These are phyloP conservation scores for Brachyhypopomus gauderio DNA, from an alignment of 2,113 vertebrate genomes.

Conservation along the genomic window DNA sequence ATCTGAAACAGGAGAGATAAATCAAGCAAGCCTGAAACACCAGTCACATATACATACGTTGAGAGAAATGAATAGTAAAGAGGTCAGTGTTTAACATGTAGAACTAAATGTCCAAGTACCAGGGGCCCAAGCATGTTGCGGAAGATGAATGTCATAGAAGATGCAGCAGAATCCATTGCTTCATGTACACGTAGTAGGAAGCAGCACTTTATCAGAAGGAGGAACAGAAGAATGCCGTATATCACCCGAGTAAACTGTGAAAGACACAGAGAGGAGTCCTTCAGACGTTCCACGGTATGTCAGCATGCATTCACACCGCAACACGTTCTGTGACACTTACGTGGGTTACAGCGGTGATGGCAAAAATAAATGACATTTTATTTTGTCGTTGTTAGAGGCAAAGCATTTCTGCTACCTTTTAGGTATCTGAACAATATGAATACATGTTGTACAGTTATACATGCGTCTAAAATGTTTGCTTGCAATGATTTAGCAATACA, in stretches of 20 bases:
- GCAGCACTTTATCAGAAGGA: conserved; percentile 68
- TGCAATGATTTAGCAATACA: no score
- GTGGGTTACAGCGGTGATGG: neutral
- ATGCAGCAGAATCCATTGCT: conserved; percentile 43
- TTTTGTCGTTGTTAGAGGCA: neutral
- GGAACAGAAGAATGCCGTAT: conserved; percentile 67
- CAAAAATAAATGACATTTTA: no score
- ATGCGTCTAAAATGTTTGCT: neutral
- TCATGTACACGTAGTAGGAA: conserved; percentile 57
- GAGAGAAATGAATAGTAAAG: neutral
- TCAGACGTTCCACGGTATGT: neutral
- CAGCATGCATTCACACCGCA: neutral
- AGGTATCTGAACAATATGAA: no score
- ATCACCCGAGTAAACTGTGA: conserved; percentile 66
- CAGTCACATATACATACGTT: neutral
- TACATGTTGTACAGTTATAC: no score
- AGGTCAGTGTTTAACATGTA: neutral
- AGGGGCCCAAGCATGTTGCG: conserved; percentile 55
- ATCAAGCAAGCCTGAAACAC: neutral
- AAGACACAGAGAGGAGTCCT: neutral
- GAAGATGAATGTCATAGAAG: conserved; percentile 38
- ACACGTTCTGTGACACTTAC: neutral
- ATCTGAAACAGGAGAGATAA: conserved; percentile 64
- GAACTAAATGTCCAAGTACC: conserved; percentile 65
- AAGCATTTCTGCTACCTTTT: no score